These are phyloP conservation scores for Eupithecia subumbrata DNA, from an alignment of 2,888 invertebrate genomes.

Conservation along the genomic window DNA sequence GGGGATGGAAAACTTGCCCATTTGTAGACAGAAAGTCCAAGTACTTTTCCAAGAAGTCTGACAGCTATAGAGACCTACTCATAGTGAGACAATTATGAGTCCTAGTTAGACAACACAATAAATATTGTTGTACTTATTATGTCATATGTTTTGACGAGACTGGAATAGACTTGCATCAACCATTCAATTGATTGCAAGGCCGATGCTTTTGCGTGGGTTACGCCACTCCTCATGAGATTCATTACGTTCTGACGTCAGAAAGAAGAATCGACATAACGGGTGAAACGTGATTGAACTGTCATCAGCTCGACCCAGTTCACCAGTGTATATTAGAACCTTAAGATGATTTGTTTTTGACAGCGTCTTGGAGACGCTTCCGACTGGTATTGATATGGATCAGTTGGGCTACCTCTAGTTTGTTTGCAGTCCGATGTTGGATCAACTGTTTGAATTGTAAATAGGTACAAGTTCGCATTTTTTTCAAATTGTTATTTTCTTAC, in stretches of 20 bases:
- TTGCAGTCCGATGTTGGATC: no score
- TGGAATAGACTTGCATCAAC: slow-evolving; percentile 10
- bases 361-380: no score
- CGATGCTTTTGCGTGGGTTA: slow-evolving; percentile 1
- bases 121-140: slow-evolving; percentile 1
- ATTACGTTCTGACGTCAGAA: slow-evolving; percentile 8
- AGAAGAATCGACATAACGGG: not conserved
- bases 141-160: slow-evolving; percentile 7
- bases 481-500: no score
- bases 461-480: not conserved
- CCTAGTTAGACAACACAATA: not conserved
- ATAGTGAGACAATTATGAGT: not conserved
- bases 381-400: no score
- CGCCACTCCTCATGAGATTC: slow-evolving; percentile 7
- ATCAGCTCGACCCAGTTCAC: not conserved
- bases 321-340: not conserved
- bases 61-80: not conserved
- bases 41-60: not conserved
- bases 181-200: slow-evolving; percentile 18
- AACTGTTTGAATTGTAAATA: no score
- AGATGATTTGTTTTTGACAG: no score
- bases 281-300: not conserved
- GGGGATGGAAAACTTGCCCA: not conserved
- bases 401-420: no score
- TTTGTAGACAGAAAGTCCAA: not conserved